Evolutionary conservation across 2,797 vertebrate genomes (phyloP).

Genomic region (Glyptemys insculpta): DNA sequence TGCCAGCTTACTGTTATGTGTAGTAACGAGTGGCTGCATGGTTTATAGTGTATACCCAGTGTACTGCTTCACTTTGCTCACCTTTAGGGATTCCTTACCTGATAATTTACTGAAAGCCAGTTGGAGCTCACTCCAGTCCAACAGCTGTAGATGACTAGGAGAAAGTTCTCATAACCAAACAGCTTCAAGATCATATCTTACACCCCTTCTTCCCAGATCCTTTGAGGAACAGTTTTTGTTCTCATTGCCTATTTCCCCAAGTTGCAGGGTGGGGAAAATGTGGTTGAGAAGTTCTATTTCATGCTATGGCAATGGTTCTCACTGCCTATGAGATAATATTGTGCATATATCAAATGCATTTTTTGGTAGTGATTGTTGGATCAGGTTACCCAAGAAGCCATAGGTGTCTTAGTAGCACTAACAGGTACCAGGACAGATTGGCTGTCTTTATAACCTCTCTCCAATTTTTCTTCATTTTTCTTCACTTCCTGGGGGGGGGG

Average conservation of each 20-base stretch:
- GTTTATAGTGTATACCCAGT: slow-evolving; percentile 4
- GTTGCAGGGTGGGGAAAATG: not conserved
- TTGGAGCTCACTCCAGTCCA: not conserved
- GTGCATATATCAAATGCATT: not conserved
- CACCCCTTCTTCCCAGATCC: not conserved
- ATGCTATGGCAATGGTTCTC: not conserved
- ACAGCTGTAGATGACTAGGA: not conserved
- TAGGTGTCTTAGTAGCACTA: not conserved
- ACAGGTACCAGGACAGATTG: not conserved
- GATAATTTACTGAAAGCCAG: not conserved
- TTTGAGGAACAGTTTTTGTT: not conserved
- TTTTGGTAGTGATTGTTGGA: not conserved
- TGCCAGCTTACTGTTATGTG: slow-evolving; percentile 1
- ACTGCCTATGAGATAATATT: not conserved
- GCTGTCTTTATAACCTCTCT: not conserved
- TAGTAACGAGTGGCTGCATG: not conserved
- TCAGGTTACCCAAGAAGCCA: not conserved
- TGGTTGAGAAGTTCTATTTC: not conserved
- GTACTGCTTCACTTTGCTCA: not conserved
- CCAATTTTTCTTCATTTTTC: not conserved
- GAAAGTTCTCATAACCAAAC: not conserved
- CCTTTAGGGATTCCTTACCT: accelerated
- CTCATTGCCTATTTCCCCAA: not conserved
- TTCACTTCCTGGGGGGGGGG: not conserved
- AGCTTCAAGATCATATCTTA: not conserved